Evolutionary conservation across 2,113 vertebrate genomes (phyloP).

Genomic region (Plotosus lineatus): DNA sequence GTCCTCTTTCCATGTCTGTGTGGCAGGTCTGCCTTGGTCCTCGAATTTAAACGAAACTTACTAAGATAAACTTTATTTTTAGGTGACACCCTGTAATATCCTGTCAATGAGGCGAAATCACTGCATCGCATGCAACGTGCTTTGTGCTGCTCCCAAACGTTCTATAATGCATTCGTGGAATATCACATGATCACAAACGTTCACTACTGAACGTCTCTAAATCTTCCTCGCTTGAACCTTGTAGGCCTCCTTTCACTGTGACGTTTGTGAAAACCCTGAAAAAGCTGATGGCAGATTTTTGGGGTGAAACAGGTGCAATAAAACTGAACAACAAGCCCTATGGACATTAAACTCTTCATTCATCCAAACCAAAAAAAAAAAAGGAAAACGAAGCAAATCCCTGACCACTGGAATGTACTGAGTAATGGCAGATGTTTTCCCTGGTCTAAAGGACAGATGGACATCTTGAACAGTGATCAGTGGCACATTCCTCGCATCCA

Average conservation of each 20-base stretch:
- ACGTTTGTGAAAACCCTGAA: background rate
- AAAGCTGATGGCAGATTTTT: background rate
- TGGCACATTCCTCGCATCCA: conserved; percentile 27
- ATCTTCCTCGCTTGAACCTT: background rate
- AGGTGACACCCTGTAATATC: conserved; percentile 16
- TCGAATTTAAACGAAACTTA: conserved; percentile 39
- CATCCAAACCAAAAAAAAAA: background rate
- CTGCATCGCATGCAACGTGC: conserved; percentile 18
- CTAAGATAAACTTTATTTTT: conserved; percentile 40
- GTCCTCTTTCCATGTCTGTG: background rate
- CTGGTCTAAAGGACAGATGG: conserved; percentile 8
- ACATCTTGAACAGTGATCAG: conserved; percentile 5
- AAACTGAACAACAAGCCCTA: conserved; percentile 24
- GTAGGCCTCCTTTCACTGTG: background rate
- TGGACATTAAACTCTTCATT: background rate
- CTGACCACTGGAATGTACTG: background rate
- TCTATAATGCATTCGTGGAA: conserved; percentile 28
- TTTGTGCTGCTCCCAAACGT: conserved; percentile 35
- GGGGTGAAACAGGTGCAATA: conserved; percentile 33
- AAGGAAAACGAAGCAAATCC: background rate
- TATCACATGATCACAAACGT: background rate
- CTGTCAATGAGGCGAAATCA: conserved; percentile 39
- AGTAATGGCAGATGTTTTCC: conserved; percentile 37
- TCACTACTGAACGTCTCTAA: background rate
- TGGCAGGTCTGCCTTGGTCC: background rate